Percentiles rank a stretch among this genome's conserved stretches.
These are phyloP conservation scores for Oeneis ivallda DNA, from an alignment of 2,888 invertebrate genomes.

Conservation along the genomic window DNA sequence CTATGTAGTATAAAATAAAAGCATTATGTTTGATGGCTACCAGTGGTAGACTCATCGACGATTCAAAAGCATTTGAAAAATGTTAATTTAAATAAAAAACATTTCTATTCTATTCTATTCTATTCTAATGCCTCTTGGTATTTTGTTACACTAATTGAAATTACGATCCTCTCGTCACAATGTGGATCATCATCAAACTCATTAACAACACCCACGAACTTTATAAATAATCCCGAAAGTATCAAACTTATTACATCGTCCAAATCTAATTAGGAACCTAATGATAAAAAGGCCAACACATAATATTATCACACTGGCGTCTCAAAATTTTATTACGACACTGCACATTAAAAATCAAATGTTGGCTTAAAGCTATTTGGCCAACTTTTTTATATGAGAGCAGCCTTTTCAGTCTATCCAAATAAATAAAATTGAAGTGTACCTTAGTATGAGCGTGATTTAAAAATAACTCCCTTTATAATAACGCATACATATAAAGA, in stretches of 20 bases:
- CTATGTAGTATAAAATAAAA: too few species aligned
- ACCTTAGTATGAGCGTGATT: too few species aligned
- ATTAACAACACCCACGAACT: constrained; percentile 12
- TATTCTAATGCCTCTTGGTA: background rate
- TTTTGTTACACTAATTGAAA: background rate
- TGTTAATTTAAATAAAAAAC: too few species aligned
- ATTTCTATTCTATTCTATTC: too few species aligned
- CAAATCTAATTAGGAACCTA: constrained; percentile 32
- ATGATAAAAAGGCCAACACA: constrained; percentile 29
- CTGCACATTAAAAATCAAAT: background rate
- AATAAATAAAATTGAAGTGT: too few species aligned
- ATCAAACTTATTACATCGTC: constrained; percentile 27
- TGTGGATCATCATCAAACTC: constrained; percentile 1
- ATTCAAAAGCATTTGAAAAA: too few species aligned
- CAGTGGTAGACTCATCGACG: too few species aligned
- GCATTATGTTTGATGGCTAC: too few species aligned
- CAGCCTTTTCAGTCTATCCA: background rate
- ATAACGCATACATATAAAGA: too few species aligned
- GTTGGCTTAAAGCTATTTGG: background rate
- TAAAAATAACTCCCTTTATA: too few species aligned
- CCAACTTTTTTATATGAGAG: background rate
- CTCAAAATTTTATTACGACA: constrained; percentile 44
- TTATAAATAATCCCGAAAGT: constrained; percentile 5
- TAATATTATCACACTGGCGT: constrained; percentile 43
- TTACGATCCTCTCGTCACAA: background rate